Percentiles rank a stretch among this genome's conserved stretches.
These are phyloP conservation scores for Ecliptopera silaceata DNA, from an alignment of 2,888 invertebrate genomes.

Conservation along the genomic window DNA sequence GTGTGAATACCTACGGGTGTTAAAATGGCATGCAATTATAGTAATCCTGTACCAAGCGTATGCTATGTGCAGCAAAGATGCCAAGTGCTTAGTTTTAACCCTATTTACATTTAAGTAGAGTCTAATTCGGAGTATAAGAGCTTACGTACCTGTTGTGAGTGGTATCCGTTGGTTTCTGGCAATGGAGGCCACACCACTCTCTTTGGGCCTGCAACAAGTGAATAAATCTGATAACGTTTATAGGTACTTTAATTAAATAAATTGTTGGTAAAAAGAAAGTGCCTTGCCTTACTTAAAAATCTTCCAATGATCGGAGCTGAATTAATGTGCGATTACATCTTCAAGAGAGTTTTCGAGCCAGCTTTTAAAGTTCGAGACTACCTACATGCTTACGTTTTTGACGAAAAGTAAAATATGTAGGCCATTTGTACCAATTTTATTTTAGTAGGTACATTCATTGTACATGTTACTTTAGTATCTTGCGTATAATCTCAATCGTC, in stretches of 20 bases:
- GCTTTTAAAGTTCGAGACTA: too few species aligned
- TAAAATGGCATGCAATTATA: conserved; percentile 54
- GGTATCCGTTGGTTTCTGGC: conserved; percentile 85
- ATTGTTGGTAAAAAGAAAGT: background rate
- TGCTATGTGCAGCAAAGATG: conserved; percentile 65
- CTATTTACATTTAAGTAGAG: conserved; percentile 42
- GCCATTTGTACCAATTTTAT: background rate
- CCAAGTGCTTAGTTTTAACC: conserved; percentile 48
- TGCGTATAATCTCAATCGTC: conserved; percentile 49
- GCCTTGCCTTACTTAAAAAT: background rate
- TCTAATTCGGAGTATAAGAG: conserved; percentile 12
- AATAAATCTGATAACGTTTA: background rate
- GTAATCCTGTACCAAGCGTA: conserved; percentile 58
- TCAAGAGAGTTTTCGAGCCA: too few species aligned
- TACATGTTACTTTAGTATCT: conserved; percentile 13
- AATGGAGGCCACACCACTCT: conserved; percentile 95
- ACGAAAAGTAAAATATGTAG: background rate
- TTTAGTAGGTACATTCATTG: background rate
- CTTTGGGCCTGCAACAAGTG: conserved; percentile 87
- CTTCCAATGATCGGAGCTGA: background rate
- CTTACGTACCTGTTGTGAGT: conserved; percentile 83
- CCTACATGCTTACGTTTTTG: too few species aligned
- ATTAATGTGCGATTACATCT: too few species aligned
- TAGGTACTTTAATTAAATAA: too few species aligned
- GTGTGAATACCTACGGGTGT: conserved; percentile 16